Evolutionary conservation across 2,888 invertebrate species (phyloP).

Genomic region (Dione vanillae): DNA sequence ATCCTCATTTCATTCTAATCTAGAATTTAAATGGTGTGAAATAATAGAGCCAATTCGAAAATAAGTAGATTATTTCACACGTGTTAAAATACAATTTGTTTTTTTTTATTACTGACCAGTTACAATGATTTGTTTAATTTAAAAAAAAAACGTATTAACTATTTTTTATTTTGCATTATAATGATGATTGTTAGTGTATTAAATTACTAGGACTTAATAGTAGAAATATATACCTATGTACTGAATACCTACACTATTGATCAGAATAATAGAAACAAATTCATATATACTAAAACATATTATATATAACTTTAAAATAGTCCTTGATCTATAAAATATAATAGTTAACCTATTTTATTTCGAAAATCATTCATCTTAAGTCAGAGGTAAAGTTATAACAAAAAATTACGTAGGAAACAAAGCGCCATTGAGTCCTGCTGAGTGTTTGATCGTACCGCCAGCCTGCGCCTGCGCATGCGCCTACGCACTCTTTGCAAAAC

Average conservation of each 20-base stretch:
- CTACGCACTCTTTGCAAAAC: slow-evolving; percentile 65
- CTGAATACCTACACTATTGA: no score
- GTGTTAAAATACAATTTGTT: slow-evolving; percentile 40
- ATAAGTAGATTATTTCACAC: slow-evolving; percentile 35
- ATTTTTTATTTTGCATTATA: no score
- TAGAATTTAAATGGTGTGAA: slow-evolving; percentile 31
- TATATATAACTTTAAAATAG: background rate
- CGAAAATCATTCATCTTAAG: slow-evolving; percentile 20
- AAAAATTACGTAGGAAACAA: slow-evolving; percentile 27
- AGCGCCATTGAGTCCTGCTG: slow-evolving; percentile 25
- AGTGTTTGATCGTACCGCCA: slow-evolving; percentile 60
- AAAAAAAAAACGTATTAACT: no score
- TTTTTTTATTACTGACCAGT: background rate
- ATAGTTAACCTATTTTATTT: slow-evolving; percentile 4
- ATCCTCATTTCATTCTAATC: slow-evolving; percentile 40
- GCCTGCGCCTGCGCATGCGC: slow-evolving; percentile 44
- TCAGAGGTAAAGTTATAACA: slow-evolving; percentile 26
- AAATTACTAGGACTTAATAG: no score
- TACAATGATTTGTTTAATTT: background rate
- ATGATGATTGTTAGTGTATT: no score
- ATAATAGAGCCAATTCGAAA: slow-evolving; percentile 25
- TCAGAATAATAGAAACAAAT: background rate
- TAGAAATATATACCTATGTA: no score
- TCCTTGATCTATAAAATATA: slow-evolving; percentile 8
- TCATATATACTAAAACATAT: no score